A percentile compares a stretch with the other conserved stretches of the same genome.
These are phyloP conservation scores for Agrochola lychnidis DNA, from an alignment of 2,888 invertebrate genomes.

Conservation along the genomic window DNA sequence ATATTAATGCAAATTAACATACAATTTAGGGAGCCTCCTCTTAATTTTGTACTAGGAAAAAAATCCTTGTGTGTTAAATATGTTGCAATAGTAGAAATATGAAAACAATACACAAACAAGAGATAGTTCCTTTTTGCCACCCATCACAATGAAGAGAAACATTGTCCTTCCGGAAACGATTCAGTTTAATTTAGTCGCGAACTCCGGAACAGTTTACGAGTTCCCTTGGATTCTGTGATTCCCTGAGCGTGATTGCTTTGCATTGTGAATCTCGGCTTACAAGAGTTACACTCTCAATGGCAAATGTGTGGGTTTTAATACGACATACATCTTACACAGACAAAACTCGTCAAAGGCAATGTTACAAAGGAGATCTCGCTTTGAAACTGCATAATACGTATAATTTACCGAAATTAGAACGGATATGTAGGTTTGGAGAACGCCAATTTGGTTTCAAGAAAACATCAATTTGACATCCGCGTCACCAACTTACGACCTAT, in stretches of 20 bases:
- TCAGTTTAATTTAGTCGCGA: neutral
- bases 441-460: constrained; percentile 32
- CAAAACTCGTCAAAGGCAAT: constrained; percentile 26
- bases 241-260: constrained; percentile 2
- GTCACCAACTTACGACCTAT: constrained; percentile 26
- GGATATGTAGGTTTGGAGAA: constrained; percentile 27
- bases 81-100: too few relatives aligned
- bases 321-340: constrained; percentile 4
- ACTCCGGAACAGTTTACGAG: constrained; percentile 11
- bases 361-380: constrained; percentile 27
- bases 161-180: neutral
- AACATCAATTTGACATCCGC: constrained; percentile 40
- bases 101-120: neutral
- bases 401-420: constrained; percentile 39
- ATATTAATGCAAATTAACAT: too few relatives aligned
- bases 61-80: neutral
- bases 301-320: constrained; percentile 2
- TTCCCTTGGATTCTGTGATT: neutral
- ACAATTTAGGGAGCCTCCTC: too few relatives aligned
- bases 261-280: constrained; percentile 1
- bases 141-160: neutral
- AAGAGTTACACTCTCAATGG: constrained; percentile 2
- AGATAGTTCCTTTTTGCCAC: neutral
- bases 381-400: constrained; percentile 47
- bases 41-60: neutral